These are phyloP conservation scores for Drosophila pruinosa DNA, from an alignment of 1,140 invertebrate genomes.

Conservation along the genomic window DNA sequence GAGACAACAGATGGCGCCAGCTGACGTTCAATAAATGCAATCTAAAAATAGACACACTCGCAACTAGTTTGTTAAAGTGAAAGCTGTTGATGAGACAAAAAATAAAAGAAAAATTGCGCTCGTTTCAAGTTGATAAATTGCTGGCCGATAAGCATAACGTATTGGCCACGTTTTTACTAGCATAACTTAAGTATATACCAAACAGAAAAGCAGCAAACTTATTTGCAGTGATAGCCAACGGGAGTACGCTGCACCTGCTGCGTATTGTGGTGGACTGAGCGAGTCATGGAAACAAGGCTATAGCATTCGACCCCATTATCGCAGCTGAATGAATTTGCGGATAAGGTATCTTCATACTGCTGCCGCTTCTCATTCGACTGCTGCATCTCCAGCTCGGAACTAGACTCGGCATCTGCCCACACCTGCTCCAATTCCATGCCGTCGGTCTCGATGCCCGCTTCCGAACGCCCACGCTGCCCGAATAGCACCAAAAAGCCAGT, in stretches of 20 bases:
- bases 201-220: neutral
- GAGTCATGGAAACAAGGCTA: neutral
- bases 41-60: slow-evolving; percentile 16
- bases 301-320: neutral
- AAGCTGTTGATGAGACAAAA: slow-evolving; percentile 19
- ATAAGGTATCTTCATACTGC: neutral
- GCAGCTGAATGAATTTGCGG: neutral
- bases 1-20: neutral
- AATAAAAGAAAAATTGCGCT: neutral
- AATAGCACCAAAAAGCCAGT: neutral
- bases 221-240: slow-evolving; percentile 6
- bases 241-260: neutral
- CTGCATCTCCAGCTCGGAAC: neutral
- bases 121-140: neutral
- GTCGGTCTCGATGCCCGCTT: neutral
- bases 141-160: neutral
- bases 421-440: neutral
- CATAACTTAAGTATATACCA: no score
- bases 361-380: neutral
- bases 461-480: neutral
- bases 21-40: neutral
- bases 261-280: neutral
- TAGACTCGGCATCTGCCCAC: neutral
- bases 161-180: neutral
- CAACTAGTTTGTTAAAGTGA: slow-evolving; percentile 4